Percentiles rank a stretch among this genome's conserved stretches.
These are phyloP conservation scores for Catharus fuscescens DNA, from an alignment of 2,113 vertebrate genomes.

Conservation along the genomic window DNA sequence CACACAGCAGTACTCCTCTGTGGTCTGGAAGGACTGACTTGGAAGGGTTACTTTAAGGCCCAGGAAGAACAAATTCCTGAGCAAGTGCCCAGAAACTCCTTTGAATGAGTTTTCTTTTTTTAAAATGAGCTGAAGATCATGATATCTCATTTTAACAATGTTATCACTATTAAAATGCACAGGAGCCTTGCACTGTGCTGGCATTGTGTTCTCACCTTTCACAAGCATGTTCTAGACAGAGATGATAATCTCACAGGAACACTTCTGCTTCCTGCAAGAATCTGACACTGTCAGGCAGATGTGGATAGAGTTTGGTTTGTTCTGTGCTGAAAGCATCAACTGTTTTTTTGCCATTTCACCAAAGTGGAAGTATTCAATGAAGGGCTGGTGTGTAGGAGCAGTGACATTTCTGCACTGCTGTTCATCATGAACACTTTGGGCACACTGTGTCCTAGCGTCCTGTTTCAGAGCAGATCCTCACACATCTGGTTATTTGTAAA, in stretches of 20 bases:
- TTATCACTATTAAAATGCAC: not conserved
- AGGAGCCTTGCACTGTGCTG: not conserved
- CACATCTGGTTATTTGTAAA: not conserved
- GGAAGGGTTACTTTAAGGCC: not conserved
- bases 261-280: not conserved
- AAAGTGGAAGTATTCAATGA: constrained; percentile 35
- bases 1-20: not conserved
- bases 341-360: not conserved
- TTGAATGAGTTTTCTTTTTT: not conserved
- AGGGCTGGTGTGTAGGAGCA: constrained; percentile 38
- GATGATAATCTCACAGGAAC: constrained; percentile 47
- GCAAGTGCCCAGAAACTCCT: not conserved
- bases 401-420: constrained; percentile 44
- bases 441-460: not conserved
- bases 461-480: not conserved
- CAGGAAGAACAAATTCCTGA: not conserved
- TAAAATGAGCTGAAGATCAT: not conserved
- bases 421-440: not conserved
- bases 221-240: constrained; percentile 1
- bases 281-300: not conserved
- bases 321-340: not conserved
- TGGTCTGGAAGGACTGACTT: not conserved
- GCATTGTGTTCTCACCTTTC: constrained; percentile 34
- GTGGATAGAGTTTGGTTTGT: not conserved
- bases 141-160: not conserved